Conservation (phyloP, 1,140 invertebrate genomes). For the Drosophila varians region DNA sequence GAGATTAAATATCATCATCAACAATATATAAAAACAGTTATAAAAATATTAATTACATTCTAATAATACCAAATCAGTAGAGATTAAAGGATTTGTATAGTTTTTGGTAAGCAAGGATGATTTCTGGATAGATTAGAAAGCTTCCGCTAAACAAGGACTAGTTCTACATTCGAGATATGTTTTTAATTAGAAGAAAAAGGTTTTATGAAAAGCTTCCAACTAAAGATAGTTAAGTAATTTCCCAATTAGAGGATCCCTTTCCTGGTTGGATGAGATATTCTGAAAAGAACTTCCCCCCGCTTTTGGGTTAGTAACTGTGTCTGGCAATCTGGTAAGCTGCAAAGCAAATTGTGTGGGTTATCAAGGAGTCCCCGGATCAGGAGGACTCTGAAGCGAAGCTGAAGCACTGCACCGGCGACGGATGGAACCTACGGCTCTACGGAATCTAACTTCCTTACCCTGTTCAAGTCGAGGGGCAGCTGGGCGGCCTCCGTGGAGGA, state of each 20-base stretch:
- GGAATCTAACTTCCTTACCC: constrained; percentile 70
- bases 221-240: neutral
- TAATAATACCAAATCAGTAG: constrained; percentile 11
- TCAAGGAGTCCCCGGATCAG: constrained; percentile 1
- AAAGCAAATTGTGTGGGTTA: constrained; percentile 56
- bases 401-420: constrained; percentile 65
- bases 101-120: neutral
- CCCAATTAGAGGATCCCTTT: neutral
- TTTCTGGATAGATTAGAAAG: neutral
- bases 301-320: constrained; percentile 20
- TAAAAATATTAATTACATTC: neutral
- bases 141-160: neutral
- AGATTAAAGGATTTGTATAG: neutral
- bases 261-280: constrained; percentile 37
- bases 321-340: constrained; percentile 47
- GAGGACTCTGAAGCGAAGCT: constrained; percentile 51
- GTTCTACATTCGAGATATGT: neutral
- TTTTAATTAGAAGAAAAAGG: neutral
- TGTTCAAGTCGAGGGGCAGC: constrained; percentile 65
- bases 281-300: constrained; percentile 43
- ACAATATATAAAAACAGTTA: constrained; percentile 8
- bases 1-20: neutral
- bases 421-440: constrained; percentile 46
- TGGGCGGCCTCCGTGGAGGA: constrained; percentile 72
- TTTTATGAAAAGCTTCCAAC: neutral